Evolutionary conservation across 35 echinoderm and acorn worm species (phyloP).

Genomic region (Ophioderma brevispina): DNA sequence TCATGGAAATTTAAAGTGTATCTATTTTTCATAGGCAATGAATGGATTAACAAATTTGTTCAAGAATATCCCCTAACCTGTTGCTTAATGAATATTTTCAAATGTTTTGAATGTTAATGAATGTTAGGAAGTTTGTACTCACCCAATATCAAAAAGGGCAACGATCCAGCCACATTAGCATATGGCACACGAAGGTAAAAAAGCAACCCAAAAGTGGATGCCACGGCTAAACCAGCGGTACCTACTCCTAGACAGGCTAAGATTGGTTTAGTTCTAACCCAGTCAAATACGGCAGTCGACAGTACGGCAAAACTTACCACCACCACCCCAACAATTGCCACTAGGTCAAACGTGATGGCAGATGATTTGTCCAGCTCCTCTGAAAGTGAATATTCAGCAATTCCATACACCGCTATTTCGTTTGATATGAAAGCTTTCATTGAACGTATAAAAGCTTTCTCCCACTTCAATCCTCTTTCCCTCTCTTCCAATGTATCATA

Average conservation of each 20-base stretch:
- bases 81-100: no score
- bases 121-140: no score
- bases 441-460: slow-evolving; percentile 46
- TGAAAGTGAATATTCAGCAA: slow-evolving; percentile 17
- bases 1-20: no score
- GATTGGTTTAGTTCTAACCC: slow-evolving; percentile 48
- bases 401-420: neutral
- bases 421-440: neutral
- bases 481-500: neutral
- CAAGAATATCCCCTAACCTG: no score
- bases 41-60: no score
- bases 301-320: slow-evolving; percentile 27
- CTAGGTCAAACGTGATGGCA: neutral
- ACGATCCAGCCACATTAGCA: slow-evolving; percentile 16
- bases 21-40: no score
- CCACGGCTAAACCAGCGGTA: slow-evolving; percentile 26
- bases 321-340: slow-evolving; percentile 13
- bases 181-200: slow-evolving; percentile 16
- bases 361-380: slow-evolving; percentile 18
- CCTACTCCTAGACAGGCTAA: slow-evolving; percentile 39
- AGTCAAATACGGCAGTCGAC: slow-evolving; percentile 26
- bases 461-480: slow-evolving; percentile 43
- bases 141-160: slow-evolving; percentile 64
- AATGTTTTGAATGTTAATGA: no score
- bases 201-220: slow-evolving; percentile 48